Conservation (phyloP, 2,888 invertebrate species). For the Lysandra coridon region DNA sequence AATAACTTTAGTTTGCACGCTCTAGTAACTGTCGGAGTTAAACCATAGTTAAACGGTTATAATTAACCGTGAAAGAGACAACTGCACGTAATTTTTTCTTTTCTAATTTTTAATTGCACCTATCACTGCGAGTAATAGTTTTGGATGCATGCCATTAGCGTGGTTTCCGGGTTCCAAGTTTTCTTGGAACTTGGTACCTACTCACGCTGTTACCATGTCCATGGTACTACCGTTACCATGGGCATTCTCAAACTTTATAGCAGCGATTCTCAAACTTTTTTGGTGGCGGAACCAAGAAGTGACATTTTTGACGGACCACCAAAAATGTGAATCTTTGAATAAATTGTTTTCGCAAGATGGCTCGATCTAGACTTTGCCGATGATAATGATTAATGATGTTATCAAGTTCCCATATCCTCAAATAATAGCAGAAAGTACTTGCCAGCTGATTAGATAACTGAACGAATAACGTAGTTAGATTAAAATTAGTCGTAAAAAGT, state of each 20-base stretch:
- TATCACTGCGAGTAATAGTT: not conserved
- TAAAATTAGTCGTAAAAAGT: not conserved
- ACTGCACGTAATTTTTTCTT: constrained; percentile 1
- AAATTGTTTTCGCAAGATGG: no score
- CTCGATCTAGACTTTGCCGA: not conserved
- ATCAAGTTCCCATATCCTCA: not conserved
- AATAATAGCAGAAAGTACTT: constrained; percentile 2
- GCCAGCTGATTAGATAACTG: not conserved
- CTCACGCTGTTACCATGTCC: not conserved
- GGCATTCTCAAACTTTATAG: no score
- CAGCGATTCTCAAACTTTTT: no score
- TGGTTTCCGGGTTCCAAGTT: not conserved
- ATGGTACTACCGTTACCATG: not conserved
- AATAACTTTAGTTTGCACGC: constrained; percentile 22
- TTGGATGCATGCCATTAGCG: not conserved
- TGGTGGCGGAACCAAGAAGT: no score
- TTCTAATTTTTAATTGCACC: constrained; percentile 28
- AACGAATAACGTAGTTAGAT: not conserved
- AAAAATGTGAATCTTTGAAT: no score
- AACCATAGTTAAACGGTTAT: constrained; percentile 16
- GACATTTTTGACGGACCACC: no score
- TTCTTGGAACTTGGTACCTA: not conserved
- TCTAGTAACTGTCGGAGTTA: constrained; percentile 13
- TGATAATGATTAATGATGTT: not conserved
- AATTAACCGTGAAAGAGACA: constrained; percentile 28